These are phyloP conservation scores for Apolygus lucorum DNA, from an alignment of 1,140 invertebrate species.

Conservation along the genomic window DNA sequence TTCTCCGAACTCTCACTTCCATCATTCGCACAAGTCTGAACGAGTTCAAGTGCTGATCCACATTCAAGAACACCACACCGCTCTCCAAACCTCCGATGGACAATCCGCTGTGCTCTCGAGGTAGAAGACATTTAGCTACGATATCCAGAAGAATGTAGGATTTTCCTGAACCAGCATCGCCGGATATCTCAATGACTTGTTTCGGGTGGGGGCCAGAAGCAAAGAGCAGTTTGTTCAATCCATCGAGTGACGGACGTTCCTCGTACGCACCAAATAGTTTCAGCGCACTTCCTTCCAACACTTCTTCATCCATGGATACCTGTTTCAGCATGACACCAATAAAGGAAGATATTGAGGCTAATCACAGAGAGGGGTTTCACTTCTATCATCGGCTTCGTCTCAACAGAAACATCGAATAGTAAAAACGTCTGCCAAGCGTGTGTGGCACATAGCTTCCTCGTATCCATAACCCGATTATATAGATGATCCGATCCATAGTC, in stretches of 20 bases:
- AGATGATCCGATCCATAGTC: too few species aligned
- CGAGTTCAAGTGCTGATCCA: background rate
- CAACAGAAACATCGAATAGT: too few species aligned
- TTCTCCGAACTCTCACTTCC: background rate
- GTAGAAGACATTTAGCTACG: background rate
- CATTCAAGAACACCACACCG: background rate
- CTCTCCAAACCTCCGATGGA: background rate
- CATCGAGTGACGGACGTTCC: background rate
- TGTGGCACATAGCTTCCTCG: too few species aligned
- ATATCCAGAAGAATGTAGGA: background rate
- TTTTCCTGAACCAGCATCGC: background rate
- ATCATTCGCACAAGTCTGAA: background rate
- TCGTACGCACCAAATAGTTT: too few species aligned
- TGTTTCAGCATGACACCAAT: too few species aligned
- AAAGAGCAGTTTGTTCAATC: background rate
- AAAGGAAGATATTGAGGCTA: too few species aligned
- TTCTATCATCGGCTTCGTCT: too few species aligned
- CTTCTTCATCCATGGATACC: too few species aligned
- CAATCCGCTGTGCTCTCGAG: background rate
- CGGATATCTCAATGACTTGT: background rate
- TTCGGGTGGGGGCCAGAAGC: background rate
- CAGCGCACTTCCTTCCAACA: too few species aligned
- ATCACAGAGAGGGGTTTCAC: too few species aligned
- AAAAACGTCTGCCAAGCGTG: too few species aligned
- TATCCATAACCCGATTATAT: too few species aligned